Conservation (phyloP, 2,113 vertebrate species). For the Sphyrna mokarran region DNA sequence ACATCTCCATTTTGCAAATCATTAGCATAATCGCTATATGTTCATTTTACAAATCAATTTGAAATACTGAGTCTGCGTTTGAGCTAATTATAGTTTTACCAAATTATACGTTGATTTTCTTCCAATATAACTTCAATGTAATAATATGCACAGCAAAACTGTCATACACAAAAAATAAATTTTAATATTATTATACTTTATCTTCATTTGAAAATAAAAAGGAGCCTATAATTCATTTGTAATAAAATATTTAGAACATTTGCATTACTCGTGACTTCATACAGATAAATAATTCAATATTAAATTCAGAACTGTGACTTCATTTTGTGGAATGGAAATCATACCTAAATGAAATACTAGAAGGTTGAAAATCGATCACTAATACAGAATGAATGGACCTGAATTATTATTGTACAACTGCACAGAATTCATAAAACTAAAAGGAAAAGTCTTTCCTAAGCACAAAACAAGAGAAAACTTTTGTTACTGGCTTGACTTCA, state of each 20-base stretch:
- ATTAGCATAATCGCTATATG: slow-evolving; percentile 2
- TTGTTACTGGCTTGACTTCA: not conserved
- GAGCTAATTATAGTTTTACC: not conserved
- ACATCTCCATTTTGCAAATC: not conserved
- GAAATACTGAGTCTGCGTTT: not conserved
- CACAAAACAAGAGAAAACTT: not conserved
- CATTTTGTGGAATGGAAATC: slow-evolving; percentile 16
- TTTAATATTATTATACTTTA: not conserved
- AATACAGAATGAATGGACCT: not conserved
- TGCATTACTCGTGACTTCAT: not conserved
- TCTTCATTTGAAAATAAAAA: not conserved
- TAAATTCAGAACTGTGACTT: not conserved
- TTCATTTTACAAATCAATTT: slow-evolving; percentile 12
- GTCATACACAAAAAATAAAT: not conserved
- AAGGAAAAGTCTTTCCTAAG: not conserved
- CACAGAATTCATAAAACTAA: not conserved
- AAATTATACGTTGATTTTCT: not conserved
- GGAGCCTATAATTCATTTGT: not conserved
- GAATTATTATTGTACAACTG: not conserved
- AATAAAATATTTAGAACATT: not conserved
- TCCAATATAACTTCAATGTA: not conserved
- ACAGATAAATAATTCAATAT: not conserved
- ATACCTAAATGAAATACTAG: not conserved
- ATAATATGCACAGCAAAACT: not conserved
- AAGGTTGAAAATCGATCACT: slow-evolving; percentile 7